These are phyloP conservation scores for Lasioglossum lativentre DNA, from an alignment of 2,888 invertebrate genomes.

Conservation along the genomic window DNA sequence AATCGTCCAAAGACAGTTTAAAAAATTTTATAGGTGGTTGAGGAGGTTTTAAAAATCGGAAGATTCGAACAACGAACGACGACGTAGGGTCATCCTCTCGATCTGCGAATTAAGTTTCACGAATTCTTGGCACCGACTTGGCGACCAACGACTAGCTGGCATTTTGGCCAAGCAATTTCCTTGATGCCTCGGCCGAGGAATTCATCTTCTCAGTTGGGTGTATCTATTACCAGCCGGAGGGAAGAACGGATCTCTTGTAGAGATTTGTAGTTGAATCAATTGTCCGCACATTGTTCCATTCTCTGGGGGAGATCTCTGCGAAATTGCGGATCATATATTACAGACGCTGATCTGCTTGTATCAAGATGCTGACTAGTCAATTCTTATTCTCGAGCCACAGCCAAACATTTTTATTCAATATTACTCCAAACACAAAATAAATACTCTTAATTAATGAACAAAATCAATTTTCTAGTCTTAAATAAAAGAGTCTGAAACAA, in stretches of 20 bases:
- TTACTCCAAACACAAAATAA: neutral
- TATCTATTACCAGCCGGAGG: constrained; percentile 19
- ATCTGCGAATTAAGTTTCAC: constrained; percentile 53
- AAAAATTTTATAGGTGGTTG: neutral
- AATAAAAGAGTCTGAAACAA: no score
- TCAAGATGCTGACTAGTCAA: neutral
- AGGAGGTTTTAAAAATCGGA: neutral
- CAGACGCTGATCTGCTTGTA: neutral
- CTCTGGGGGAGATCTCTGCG: neutral
- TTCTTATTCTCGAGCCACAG: neutral
- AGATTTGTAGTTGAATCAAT: constrained; percentile 24
- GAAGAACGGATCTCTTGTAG: constrained; percentile 6
- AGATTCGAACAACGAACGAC: neutral
- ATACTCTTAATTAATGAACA: no score
- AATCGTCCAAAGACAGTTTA: neutral
- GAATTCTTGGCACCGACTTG: constrained; percentile 75
- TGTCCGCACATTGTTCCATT: neutral
- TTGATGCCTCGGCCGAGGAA: constrained; percentile 35
- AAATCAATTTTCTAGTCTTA: no score
- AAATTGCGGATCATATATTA: neutral
- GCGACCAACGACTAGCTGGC: constrained; percentile 59
- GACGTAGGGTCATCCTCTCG: neutral
- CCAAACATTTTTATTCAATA: neutral
- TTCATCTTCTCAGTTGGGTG: constrained; percentile 24
- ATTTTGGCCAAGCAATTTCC: constrained; percentile 56